Conservation (phyloP, 35 echinoderm and acorn worm genomes). For the Lytechinus pictus region DNA sequence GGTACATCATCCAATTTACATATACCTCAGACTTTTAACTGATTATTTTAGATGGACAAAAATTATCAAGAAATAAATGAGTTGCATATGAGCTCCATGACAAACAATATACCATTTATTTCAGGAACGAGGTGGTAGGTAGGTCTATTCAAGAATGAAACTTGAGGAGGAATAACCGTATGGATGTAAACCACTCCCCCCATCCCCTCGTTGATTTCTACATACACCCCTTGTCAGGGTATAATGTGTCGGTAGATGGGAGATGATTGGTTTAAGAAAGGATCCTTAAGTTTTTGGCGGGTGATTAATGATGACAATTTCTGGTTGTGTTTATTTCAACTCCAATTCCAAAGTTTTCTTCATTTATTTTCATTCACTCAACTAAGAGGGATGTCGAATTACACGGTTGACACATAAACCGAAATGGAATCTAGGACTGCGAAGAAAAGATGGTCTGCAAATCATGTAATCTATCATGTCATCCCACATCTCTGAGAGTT, state of each 20-base stretch:
- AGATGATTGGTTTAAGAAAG: slow-evolving; percentile 1
- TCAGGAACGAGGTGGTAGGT: no score
- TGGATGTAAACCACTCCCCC: no score
- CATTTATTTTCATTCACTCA: slow-evolving; percentile 46
- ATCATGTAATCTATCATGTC: not conserved
- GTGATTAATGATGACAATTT: slow-evolving; percentile 35
- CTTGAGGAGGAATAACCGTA: no score
- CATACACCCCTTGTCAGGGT: not conserved
- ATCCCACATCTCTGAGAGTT: not conserved
- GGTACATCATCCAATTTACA: no score
- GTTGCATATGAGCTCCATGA: no score
- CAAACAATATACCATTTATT: no score
- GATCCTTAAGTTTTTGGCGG: not conserved
- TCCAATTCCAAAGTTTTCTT: slow-evolving; percentile 22
- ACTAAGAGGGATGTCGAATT: slow-evolving; percentile 27
- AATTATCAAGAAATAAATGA: no score
- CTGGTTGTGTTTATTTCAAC: slow-evolving; percentile 43
- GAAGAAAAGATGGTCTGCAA: not conserved
- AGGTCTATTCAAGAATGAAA: no score
- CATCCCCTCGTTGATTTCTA: not conserved
- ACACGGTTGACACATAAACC: not conserved
- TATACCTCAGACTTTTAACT: no score
- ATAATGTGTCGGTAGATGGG: slow-evolving; percentile 9
- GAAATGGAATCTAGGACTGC: not conserved
- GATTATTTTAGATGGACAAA: no score